Evolutionary conservation across 2,113 vertebrate genomes (phyloP).

Genomic region (Tenrec ecaudatus): DNA sequence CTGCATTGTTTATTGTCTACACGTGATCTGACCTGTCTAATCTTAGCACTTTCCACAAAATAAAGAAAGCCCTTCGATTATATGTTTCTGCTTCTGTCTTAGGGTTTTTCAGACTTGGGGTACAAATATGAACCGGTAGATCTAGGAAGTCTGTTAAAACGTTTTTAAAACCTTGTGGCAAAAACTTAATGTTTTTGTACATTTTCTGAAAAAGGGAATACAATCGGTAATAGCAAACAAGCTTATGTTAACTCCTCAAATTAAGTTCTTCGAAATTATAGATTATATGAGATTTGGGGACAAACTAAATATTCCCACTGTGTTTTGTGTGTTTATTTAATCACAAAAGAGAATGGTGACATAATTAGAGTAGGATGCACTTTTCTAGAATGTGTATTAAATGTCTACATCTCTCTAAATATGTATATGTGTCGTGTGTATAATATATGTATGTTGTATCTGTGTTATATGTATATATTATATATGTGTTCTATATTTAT

Average conservation of each 20-base stretch:
- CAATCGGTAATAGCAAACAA: not conserved
- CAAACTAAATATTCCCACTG: no score
- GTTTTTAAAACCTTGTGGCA: not conserved
- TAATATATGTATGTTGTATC: no score
- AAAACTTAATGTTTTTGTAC: not conserved
- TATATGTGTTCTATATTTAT: no score
- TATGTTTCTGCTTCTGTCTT: not conserved
- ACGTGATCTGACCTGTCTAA: not conserved
- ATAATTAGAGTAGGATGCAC: not conserved
- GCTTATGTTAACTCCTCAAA: not conserved
- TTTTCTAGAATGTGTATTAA: no score
- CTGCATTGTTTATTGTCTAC: not conserved
- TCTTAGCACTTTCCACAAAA: not conserved
- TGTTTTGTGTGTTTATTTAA: not conserved
- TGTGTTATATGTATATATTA: no score
- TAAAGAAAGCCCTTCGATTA: rapidly evolving
- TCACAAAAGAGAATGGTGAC: not conserved
- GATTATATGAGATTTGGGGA: not conserved
- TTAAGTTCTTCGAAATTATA: not conserved
- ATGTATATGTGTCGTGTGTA: no score
- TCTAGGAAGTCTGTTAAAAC: not conserved
- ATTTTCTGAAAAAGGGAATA: not conserved
- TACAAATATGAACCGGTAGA: not conserved
- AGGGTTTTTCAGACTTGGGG: not conserved
- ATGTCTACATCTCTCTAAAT: no score